Base-by-base conservation (phyloP, 92 coral and sea anemone species). In the Porites lobata region DNA sequence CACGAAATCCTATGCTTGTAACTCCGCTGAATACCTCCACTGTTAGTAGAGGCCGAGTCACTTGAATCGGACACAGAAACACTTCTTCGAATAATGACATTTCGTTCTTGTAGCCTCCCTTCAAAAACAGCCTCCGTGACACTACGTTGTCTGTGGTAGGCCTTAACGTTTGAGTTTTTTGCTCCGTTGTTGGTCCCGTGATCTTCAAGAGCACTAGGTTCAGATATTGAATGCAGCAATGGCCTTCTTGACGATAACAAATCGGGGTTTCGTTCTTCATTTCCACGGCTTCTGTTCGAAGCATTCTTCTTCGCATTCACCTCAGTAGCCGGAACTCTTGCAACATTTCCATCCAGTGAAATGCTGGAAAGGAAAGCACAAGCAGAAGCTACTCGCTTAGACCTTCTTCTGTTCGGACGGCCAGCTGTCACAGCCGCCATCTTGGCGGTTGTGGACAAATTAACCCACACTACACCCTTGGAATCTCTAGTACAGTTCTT, bases 341-440 rank as follows among this genome's bases (percentile, higher is more conserved):
- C 72, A 68, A 94, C 54, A 32, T 93, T 95, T 20, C 99, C 99
- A 85, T 98, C 99, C 5, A 98, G 92, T 8, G 99, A 98, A 75
- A 98, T 98, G 26, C 88, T 93, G 47, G 99, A 94, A 8, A 98
- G 96, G 80, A 98, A 98, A 15, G 96, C 88, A 80, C 95, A 95
- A 29, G 99, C 99, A 50, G 96, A 90, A 68, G 95, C 96, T 62
- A 87, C 77, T 62, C 99, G 98, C 70, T 93, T 93, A 17, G 99
- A 98, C 90, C 81, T 96, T 86, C 98, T 87, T 43, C 89, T 90
- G 50, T 83, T 89, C 10, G 93, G 89, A 79, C 94, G 96, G 65
- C 96, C 95, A 78, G 83, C 87, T 53, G 92, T 86, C 59, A 81
- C 90, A 83, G 90, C 88, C 88, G 94, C 89, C 99, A 96, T 96